These are phyloP conservation scores for Furcifer pardalis DNA, from an alignment of 2,797 vertebrate species.

Conservation along the genomic window DNA sequence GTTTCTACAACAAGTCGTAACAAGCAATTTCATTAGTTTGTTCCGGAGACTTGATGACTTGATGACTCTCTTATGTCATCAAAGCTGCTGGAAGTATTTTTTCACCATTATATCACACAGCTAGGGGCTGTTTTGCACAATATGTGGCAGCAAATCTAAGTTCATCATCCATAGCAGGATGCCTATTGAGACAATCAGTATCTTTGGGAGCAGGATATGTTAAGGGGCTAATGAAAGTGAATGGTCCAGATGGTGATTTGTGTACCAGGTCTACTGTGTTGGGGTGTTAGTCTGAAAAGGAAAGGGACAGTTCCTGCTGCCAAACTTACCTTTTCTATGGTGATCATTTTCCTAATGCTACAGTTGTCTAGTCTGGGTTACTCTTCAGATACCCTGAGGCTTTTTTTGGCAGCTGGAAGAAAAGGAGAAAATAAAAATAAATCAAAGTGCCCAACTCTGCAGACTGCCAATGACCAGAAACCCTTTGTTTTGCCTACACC, in stretches of 20 bases:
- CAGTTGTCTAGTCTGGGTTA: no score
- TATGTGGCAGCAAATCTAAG: background rate
- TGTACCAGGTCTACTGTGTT: background rate
- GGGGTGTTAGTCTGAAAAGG: background rate
- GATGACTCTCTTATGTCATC: background rate
- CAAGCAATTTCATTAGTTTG: constrained; percentile 28
- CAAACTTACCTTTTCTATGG: background rate
- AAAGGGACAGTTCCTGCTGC: background rate
- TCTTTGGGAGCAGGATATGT: no score
- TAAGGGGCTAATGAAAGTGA: background rate
- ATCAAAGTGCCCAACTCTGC: no score
- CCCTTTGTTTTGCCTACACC: no score
- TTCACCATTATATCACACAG: no score
- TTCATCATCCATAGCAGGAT: background rate
- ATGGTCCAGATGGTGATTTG: background rate
- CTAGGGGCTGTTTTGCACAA: background rate
- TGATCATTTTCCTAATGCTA: background rate
- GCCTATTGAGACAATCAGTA: background rate
- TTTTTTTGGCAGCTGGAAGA: no score
- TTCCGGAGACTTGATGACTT: background rate
- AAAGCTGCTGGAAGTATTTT: background rate
- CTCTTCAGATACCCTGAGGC: no score
- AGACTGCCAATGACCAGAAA: no score
- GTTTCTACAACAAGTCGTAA: constrained; percentile 18
- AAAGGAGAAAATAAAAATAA: no score